Conservation (phyloP, 2,888 invertebrate species). For the Teinopalpus imperialis region DNA sequence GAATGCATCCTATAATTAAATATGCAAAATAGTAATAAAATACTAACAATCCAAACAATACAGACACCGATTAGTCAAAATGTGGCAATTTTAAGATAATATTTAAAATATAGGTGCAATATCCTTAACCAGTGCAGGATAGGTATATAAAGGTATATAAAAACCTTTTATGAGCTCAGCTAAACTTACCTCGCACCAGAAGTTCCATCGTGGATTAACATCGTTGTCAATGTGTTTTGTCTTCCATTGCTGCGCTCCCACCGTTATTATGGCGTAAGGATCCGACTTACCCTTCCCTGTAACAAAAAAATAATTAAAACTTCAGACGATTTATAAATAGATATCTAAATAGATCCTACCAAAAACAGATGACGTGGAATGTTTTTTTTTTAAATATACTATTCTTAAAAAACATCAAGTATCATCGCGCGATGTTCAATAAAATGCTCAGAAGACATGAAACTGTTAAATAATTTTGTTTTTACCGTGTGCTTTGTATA, state of each 20-base stretch:
- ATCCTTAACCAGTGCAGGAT: constrained; percentile 37
- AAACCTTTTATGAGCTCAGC: too few relatives aligned
- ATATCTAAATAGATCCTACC: too few relatives aligned
- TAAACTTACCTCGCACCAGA: constrained; percentile 94
- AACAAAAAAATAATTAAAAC: constrained; percentile 20
- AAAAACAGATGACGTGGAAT: too few relatives aligned
- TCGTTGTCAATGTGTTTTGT: constrained; percentile 97
- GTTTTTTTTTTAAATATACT: too few relatives aligned
- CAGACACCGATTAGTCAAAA: constrained; percentile 10
- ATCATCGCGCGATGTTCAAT: too few relatives aligned
- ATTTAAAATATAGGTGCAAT: constrained; percentile 28
- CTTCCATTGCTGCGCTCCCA: constrained; percentile 96
- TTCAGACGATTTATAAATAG: too few relatives aligned
- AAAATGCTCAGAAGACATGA: too few relatives aligned
- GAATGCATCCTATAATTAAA: constrained; percentile 3
- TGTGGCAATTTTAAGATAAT: constrained; percentile 14
- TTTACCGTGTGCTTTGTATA: too few relatives aligned
- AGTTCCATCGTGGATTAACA: constrained; percentile 98
- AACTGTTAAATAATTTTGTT: too few relatives aligned
- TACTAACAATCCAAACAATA: neutral
- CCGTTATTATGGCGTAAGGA: constrained; percentile 95
- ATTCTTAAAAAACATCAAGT: too few relatives aligned
- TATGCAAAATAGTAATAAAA: constrained; percentile 11
- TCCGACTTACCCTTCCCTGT: constrained; percentile 97
- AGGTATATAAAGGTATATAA: too few relatives aligned